Base-by-base conservation (phyloP, 2,113 vertebrate species). In the Tyrannus savana region DNA sequence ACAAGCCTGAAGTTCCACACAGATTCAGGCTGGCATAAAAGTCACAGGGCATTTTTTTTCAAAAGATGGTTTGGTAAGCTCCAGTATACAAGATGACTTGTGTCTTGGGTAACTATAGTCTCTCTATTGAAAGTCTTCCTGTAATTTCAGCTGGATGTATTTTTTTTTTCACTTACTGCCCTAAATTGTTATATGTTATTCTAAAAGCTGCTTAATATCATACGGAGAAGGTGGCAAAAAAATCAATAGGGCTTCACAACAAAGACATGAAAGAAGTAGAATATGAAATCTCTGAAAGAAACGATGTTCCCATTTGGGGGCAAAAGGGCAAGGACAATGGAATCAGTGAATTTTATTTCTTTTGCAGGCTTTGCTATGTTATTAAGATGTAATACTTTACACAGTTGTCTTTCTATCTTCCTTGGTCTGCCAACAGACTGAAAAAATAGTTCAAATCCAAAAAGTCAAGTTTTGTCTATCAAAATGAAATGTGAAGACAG, bases 191-290 rank as follows among this genome's bases (percentile, higher is more conserved):
- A 23, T 17, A 52, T 52, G 79, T 84, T 90, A 86, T 81, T 96
- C 72, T 94, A 93, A 95, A 93, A 86, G 47, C 72, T 93, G 59
- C 56, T 89, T 96, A 93, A 72, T 31, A 81, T 95, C 76, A 72
- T 63, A 81, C 35, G n/a, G 76, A 90, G 76, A 95, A 92, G 44
- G 60, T 84, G 79, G 75, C 49, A 92, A 96, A 94, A 94, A 96
- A 92, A 96, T 94, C 93, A 93, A 94, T 90, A 87, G 39, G 84
- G 25, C 60, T 78, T 94, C 44, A 35, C 52, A 92, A 78, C 68
- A 87, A 93, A 92, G 76, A 79, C 69, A 84, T 76, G 49, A 94
- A 93, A 94, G 76, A 89, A 80, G 55, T 77, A 94, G 85, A 94
- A 90, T 81, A 89, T 66, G 52, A 93, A 93, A 90, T 84, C 31